Evolutionary conservation across 1,140 invertebrate genomes (phyloP).

Genomic region (Parasteatoda tepidariorum): DNA sequence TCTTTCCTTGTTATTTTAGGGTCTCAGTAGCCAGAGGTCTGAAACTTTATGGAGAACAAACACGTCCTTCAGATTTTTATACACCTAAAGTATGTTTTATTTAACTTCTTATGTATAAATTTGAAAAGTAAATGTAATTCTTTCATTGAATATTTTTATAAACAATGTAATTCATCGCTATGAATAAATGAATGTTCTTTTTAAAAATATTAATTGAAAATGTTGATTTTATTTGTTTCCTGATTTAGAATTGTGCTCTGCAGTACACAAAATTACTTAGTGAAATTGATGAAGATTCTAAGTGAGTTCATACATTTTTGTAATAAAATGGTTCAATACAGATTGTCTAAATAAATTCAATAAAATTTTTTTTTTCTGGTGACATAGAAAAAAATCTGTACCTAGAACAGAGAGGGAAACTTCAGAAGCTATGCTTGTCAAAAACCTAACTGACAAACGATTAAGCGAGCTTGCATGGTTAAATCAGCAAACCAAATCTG

Average conservation of each 20-base stretch:
- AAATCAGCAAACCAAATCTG: conserved; percentile 15
- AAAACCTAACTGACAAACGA: conserved; percentile 67
- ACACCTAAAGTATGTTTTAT: conserved; percentile 81
- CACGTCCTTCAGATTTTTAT: conserved; percentile 87
- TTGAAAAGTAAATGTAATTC: not conserved
- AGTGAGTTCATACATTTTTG: conserved; percentile 69
- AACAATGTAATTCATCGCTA: too few relatives aligned
- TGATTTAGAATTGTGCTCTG: conserved; percentile 80
- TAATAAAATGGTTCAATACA: conserved; percentile 65
- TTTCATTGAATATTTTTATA: not conserved
- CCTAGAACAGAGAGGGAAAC: conserved; percentile 74
- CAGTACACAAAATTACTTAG: conserved; percentile 88
- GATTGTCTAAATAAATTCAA: not conserved
- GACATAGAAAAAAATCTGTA: conserved; percentile 70
- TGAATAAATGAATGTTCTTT: too few relatives aligned
- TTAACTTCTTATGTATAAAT: not conserved
- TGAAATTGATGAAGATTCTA: conserved; percentile 85
- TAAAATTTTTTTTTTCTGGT: not conserved
- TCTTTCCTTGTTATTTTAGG: too few relatives aligned
- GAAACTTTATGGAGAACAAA: conserved; percentile 77
- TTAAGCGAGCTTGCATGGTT: conserved; percentile 72
- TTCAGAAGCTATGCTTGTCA: conserved; percentile 82
- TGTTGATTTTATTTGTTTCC: not conserved
- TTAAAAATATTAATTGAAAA: too few relatives aligned
- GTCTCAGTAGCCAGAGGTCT: conserved; percentile 86